Base-by-base conservation (phyloP, 2,797 vertebrate species). In the Melanotaenia nigrans region DNA sequence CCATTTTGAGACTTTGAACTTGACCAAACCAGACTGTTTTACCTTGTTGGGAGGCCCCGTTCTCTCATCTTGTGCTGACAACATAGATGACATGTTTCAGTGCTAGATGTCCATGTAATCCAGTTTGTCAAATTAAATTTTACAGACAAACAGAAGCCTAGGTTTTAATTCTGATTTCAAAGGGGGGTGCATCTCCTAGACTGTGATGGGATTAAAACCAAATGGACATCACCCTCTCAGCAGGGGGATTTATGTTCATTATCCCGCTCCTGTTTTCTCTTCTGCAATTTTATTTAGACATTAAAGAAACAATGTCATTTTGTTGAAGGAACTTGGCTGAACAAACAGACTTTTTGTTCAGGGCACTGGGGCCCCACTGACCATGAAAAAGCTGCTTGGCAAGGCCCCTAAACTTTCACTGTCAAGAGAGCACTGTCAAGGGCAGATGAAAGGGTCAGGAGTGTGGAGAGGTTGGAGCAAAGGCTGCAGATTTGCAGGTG, bases 1-100 rank as follows among this genome's bases (percentile, higher is more conserved):
- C 56, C 62, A 20, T 84, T 86, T 86, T 60, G 83, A 89, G 73
- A 86, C 87, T 91, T 93, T 92, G 90, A 92, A 90, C 87, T 88
- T 89, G 69, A 77, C 40, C 71, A 86, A 86, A 92, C 77, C 83
- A 88, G 87, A 83, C 85, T 76, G 54, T 70, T 77, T 78, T 65
- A 66, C 75, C 74, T 65, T 35, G 65, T 76, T 61, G 59, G 30
- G 66, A 68, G 74, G 47, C 65, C 61, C 59, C 66, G 32, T 22
- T 11, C 16, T 66, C 53, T 47, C 69, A 51, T 60, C 63, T 51
- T 56, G 73, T 36, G 57, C 68, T 84, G 81, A 85, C 81, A 89
- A 30, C 73, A 62, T 74, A 59, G 78, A 85, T 89, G 47, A 79
- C 69, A 77, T 63, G 78, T 84, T 86, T 33, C 59, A 62, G 36